Evolutionary conservation across 2,113 vertebrate species (phyloP), one percentile per base, ranked within the genome.

Genomic region (Laterallus jamaicensis): DNA sequence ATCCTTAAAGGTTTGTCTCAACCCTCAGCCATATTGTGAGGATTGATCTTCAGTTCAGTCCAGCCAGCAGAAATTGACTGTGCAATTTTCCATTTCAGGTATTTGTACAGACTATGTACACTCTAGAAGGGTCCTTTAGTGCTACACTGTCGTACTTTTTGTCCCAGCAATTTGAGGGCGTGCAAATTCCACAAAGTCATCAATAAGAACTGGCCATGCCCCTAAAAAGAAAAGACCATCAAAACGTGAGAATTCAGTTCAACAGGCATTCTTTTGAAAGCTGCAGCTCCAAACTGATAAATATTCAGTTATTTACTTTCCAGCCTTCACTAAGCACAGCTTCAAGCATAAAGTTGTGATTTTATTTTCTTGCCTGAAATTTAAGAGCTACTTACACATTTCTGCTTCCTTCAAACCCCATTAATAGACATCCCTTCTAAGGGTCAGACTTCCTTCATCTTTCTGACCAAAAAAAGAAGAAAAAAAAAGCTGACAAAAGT

Each of bases 171-270:
- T 98, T 97, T 98, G 98, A 98, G 98, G 98, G 97, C 98, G 98
- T 98, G 98, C 98, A 98, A 98, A 99, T 98, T 99, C 98, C 98
- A 99, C 98, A 98, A 99, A 99, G 97, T 99, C 98, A 97, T 99
- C 98, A 78, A 99, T 99, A 95, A 99, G 98, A 97, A 99, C 98
- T 82, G 98, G 98, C 98, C 98, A 99, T 90, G 98, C 98, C 95
- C 98, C 98, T 98, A 26, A 16, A 90, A 79, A 12, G 10, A 76
- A 31, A 35, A 44, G 25, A 78, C 35, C 67, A 88, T 15, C 89
- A 85, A 24, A 50, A 56, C 4, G 1, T 92, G 39, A 85, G 56
- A 70, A 78, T 32, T 40, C 28, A 12, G 49, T 63, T 86, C 32
- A 75, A 44, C 37, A 69, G 56, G 25, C 25, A 32, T 35, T 68